A percentile compares a stretch with the other conserved stretches of the same genome.
Conservation (phyloP, 1,140 invertebrate species). For the Anagrus nilaparvatae region DNA sequence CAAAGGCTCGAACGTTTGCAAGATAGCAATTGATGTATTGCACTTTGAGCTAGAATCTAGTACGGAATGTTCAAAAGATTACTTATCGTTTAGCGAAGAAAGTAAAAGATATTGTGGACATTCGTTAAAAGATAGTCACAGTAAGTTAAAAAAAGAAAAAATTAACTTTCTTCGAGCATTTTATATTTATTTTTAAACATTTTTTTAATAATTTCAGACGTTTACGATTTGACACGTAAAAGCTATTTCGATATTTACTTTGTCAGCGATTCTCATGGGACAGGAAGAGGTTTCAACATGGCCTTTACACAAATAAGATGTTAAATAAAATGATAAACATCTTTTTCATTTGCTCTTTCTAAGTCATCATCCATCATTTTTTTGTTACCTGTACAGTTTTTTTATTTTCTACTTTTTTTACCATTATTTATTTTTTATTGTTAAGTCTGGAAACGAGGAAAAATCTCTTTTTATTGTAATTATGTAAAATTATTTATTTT, state of each 20-base stretch:
- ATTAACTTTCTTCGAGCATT: not conserved
- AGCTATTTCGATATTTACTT: constrained; percentile 23
- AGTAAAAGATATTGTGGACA: constrained; percentile 29
- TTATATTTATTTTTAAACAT: constrained; percentile 4
- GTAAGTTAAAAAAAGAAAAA: constrained; percentile 20
- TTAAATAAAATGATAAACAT: too few relatives aligned
- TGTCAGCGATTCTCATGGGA: constrained; percentile 19
- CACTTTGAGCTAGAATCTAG: constrained; percentile 35
- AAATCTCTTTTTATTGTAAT: too few relatives aligned
- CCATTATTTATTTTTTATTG: too few relatives aligned
- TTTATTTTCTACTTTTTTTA: too few relatives aligned
- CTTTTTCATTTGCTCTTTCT: not conserved
- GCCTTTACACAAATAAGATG: constrained; percentile 26
- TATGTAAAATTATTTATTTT: too few relatives aligned
- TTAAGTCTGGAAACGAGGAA: too few relatives aligned
- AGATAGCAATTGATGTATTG: constrained; percentile 25
- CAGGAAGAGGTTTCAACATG: constrained; percentile 28
- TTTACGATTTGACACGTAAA: constrained; percentile 21
- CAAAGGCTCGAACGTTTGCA: constrained; percentile 22
- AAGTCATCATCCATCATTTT: constrained; percentile 6
- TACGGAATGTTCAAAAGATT: constrained; percentile 29
- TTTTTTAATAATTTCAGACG: constrained; percentile 21
- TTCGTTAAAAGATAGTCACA: constrained; percentile 22
- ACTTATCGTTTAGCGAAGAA: constrained; percentile 23
- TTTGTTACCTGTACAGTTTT: too few relatives aligned